phyloP scores from a whole-genome alignment of 2,113 vertebrate species.

The Mola mola region DNA sequence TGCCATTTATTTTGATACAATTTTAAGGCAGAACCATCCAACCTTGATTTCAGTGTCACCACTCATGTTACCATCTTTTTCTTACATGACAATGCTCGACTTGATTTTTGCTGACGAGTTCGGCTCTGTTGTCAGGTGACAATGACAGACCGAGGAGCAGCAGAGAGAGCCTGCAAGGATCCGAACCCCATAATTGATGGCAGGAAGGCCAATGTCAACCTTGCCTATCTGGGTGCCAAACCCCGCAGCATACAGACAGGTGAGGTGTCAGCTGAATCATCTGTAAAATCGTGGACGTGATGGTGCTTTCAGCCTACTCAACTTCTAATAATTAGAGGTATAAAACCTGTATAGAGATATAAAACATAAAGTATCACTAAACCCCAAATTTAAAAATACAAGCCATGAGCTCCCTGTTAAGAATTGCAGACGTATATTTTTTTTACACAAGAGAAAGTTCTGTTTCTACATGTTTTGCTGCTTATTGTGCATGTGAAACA shows the following conservation, averaged over 20 bases:
- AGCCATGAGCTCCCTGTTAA: too few species aligned
- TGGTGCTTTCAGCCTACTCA: background rate
- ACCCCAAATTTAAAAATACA: too few species aligned
- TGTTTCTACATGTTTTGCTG: constrained; percentile 17
- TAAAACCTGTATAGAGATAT: too few species aligned
- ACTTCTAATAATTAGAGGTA: background rate
- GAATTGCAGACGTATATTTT: constrained; percentile 8
- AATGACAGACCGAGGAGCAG: constrained; percentile 92
- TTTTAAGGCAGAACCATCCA: too few species aligned
- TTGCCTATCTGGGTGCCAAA: constrained; percentile 96
- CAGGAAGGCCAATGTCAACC: constrained; percentile 96
- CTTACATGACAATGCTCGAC: too few species aligned
- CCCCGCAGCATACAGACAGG: constrained; percentile 94
- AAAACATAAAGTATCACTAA: too few species aligned
- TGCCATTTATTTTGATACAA: too few species aligned
- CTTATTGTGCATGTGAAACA: constrained; percentile 32
- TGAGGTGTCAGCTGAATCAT: constrained; percentile 68
- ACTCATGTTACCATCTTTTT: too few species aligned
- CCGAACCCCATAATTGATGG: constrained; percentile 98
- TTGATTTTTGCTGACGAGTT: background rate
- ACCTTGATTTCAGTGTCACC: too few species aligned
- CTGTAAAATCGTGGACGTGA: background rate
- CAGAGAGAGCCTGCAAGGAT: constrained; percentile 96
- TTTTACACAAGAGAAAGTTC: background rate
- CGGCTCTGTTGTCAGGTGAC: constrained; percentile 87